phyloP scores from a whole-genome alignment of 2,113 vertebrate species.

The Petroica traversi region DNA sequence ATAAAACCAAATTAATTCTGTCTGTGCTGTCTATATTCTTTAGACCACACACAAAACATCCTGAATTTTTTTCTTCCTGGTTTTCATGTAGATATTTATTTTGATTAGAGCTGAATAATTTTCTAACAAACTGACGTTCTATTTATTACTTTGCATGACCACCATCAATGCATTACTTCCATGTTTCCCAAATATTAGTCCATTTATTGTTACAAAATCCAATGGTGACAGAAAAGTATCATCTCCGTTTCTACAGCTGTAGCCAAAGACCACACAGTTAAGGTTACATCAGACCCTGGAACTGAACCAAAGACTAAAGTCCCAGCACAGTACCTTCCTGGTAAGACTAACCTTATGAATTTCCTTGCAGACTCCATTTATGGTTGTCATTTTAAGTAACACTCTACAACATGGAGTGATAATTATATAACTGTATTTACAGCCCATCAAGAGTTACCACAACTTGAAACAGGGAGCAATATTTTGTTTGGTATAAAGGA shows the following conservation, averaged over 20 bases:
- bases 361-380: not conserved
- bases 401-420: not conserved
- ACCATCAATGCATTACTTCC: not conserved
- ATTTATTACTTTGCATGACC: not conserved
- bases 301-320: not conserved
- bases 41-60: not conserved
- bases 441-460: not conserved
- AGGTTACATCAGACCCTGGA: not conserved
- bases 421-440: not conserved
- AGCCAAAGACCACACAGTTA: not conserved
- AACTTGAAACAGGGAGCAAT: not conserved
- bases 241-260: not conserved
- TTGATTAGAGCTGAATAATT: not conserved
- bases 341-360: not conserved
- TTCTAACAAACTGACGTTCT: not conserved
- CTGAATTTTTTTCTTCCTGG: not conserved
- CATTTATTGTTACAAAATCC: slow-evolving; percentile 2
- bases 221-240: not conserved
- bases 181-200: not conserved
- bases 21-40: not conserved
- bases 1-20: not conserved
- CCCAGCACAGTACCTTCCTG: not conserved
- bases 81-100: not conserved
- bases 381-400: not conserved
- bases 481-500: not conserved